Conservation (phyloP, 1,140 invertebrate species). For the Helicoverpa armigera region DNA sequence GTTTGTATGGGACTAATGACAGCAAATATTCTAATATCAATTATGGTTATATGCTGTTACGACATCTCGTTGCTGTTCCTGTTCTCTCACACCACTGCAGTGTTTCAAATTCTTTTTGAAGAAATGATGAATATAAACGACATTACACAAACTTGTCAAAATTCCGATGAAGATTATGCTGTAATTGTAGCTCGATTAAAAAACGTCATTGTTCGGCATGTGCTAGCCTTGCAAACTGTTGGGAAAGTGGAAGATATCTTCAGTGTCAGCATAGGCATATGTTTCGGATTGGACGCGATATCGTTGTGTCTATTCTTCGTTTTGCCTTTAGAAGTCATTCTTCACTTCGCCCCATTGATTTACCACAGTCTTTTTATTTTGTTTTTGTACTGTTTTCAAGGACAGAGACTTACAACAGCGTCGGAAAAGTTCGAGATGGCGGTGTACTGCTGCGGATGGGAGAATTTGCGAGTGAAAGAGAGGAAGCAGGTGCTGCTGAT, state of each 20-base stretch:
- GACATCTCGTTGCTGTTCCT: conserved; percentile 57
- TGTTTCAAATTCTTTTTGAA: conserved; percentile 56
- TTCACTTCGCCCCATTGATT: conserved; percentile 58
- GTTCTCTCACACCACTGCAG: conserved; percentile 58
- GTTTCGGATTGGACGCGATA: conserved; percentile 58
- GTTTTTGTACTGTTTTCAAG: conserved; percentile 65
- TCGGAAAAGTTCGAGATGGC: conserved; percentile 62
- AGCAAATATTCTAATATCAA: conserved; percentile 54
- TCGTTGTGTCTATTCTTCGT: conserved; percentile 60
- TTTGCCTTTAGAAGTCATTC: conserved; percentile 55
- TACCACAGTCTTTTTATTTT: conserved; percentile 60
- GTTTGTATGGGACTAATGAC: conserved; percentile 54
- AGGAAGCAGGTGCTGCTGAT: conserved; percentile 58
- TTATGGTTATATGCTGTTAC: conserved; percentile 49
- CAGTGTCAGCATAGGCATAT: conserved; percentile 54
- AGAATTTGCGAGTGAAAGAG: conserved; percentile 57
- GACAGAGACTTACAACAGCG: conserved; percentile 62
- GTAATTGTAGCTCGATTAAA: conserved; percentile 47
- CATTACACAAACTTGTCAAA: not conserved
- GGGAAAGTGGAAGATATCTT: conserved; percentile 58
- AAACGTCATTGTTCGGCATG: conserved; percentile 52
- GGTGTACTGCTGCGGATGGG: conserved; percentile 67
- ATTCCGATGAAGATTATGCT: conserved; percentile 13
- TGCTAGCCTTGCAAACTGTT: conserved; percentile 54
- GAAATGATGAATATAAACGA: conserved; percentile 52